A percentile compares a stretch with the other conserved stretches of the same genome.
These are phyloP conservation scores for Melikaiella ostensackeni DNA, from an alignment of 2,888 invertebrate species.

Conservation along the genomic window DNA sequence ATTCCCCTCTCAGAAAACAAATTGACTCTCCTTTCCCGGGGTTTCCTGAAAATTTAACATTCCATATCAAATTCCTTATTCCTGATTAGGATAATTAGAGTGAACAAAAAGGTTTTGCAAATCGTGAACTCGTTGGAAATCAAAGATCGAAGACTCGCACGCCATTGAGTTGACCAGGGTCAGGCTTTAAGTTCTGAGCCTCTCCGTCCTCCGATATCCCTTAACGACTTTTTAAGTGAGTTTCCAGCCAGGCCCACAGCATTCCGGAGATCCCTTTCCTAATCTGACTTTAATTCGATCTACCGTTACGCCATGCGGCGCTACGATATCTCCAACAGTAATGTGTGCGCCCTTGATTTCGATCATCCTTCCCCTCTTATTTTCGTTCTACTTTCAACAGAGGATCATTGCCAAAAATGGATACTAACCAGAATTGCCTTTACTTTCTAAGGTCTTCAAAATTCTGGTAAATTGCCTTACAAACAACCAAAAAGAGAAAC, in stretches of 20 bases:
- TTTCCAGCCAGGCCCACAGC: constrained; percentile 56
- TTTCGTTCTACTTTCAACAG: constrained; percentile 1
- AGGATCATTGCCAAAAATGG: constrained; percentile 23
- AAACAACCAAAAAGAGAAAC: background rate
- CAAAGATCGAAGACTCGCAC: constrained; percentile 29
- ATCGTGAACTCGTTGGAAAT: constrained; percentile 29
- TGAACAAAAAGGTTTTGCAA: background rate
- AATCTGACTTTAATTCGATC: constrained; percentile 71
- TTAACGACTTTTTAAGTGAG: constrained; percentile 73
- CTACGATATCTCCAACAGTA: constrained; percentile 32
- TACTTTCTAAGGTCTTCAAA: background rate
- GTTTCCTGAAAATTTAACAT: no score
- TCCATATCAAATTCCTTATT: no score
- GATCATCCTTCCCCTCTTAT: background rate
- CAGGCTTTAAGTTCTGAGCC: constrained; percentile 53
- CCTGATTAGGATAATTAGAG: no score
- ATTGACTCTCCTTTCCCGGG: no score
- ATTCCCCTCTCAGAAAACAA: no score
- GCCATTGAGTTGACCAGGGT: constrained; percentile 44
- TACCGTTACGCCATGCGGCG: constrained; percentile 58
- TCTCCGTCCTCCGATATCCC: constrained; percentile 57
- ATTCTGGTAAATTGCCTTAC: background rate
- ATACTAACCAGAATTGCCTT: background rate
- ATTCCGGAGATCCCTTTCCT: constrained; percentile 57
- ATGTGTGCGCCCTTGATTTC: background rate